phyloP scores from a whole-genome alignment of 2,888 invertebrate species.

The Anodontia alba region DNA sequence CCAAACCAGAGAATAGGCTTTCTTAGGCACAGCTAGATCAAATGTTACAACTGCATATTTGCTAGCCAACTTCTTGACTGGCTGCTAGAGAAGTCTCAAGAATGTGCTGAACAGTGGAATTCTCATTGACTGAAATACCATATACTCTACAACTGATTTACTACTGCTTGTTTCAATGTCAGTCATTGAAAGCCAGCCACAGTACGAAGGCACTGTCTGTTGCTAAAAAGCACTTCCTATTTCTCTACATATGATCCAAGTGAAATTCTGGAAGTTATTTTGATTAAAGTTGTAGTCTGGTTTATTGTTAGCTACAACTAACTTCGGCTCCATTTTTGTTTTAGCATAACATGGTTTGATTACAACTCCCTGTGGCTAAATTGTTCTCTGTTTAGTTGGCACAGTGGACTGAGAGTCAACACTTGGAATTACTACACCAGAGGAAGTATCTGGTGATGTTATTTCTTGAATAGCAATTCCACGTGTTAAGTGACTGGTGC shows the following conservation, averaged over 20 bases:
- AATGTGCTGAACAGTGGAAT: slow-evolving; percentile 54
- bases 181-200: slow-evolving; percentile 50
- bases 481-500: slow-evolving; percentile 47
- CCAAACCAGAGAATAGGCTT: slow-evolving; percentile 50
- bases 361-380: slow-evolving; percentile 14
- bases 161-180: neutral
- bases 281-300: neutral
- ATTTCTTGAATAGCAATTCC: slow-evolving; percentile 51
- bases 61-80: too few relatives aligned
- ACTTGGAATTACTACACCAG: neutral
- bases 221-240: slow-evolving; percentile 20
- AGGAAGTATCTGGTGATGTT: neutral
- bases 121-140: slow-evolving; percentile 51
- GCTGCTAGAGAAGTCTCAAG: slow-evolving; percentile 46
- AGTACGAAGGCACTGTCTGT: slow-evolving; percentile 28
- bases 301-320: neutral
- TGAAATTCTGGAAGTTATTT: slow-evolving; percentile 11
- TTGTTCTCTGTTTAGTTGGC: slow-evolving; percentile 1
- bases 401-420: neutral
- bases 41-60: slow-evolving; percentile 54
- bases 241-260: slow-evolving; percentile 24
- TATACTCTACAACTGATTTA: slow-evolving; percentile 46
- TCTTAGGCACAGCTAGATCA: slow-evolving; percentile 54
- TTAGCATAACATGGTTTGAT: slow-evolving; percentile 40
- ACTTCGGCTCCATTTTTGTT: slow-evolving; percentile 31